Evolutionary conservation across 2,888 invertebrate species (phyloP).

Genomic region (Mylabris sibirica): DNA sequence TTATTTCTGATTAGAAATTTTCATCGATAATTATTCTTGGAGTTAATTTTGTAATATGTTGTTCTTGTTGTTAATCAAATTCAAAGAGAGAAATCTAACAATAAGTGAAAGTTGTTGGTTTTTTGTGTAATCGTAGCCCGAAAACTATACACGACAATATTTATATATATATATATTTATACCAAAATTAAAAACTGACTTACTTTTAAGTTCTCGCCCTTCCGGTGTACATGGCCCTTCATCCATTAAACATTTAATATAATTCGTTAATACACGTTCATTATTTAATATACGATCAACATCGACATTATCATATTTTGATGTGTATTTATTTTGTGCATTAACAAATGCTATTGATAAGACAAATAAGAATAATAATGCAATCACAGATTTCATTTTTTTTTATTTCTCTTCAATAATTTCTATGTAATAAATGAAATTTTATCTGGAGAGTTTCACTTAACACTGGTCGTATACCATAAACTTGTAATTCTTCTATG

Average conservation of each 20-base stretch:
- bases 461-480: no score
- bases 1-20: background rate
- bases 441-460: no score
- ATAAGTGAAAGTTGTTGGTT: constrained; percentile 26
- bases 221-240: constrained; percentile 68
- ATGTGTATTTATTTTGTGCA: constrained; percentile 45
- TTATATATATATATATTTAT: background rate
- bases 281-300: constrained; percentile 67
- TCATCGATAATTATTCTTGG: background rate
- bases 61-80: no score
- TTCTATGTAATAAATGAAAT: no score
- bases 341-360: constrained; percentile 39
- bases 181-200: constrained; percentile 49
- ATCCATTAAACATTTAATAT: constrained; percentile 69
- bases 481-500: no score
- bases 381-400: constrained; percentile 46
- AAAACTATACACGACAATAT: constrained; percentile 11
- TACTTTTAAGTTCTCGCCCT: constrained; percentile 68
- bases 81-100: constrained; percentile 17
- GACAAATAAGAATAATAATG: constrained; percentile 47
- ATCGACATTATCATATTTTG: constrained; percentile 56
- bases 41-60: background rate
- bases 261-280: constrained; percentile 66
- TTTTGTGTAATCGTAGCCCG: constrained; percentile 16
- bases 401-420: no score